These are phyloP conservation scores for Redunca redunca DNA, from an alignment of 2,113 vertebrate species.

Conservation along the genomic window DNA sequence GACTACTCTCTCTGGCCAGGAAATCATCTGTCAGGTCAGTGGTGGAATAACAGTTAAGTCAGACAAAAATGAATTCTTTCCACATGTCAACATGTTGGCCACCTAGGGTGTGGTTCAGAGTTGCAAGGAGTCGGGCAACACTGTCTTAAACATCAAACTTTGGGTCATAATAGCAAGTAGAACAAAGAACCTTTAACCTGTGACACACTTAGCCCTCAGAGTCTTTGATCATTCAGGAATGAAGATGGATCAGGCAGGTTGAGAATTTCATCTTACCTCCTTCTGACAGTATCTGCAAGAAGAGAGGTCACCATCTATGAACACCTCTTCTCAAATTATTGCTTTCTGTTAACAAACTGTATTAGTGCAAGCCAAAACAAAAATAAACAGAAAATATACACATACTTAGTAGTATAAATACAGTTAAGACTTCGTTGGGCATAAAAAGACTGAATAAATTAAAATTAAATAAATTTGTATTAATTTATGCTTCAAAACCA, in stretches of 20 bases:
- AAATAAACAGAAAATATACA: neutral
- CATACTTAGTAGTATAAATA: neutral
- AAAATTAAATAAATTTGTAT: neutral
- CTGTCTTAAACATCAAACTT: slow-evolving; percentile 92
- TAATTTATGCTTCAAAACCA: neutral
- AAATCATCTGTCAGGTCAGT: slow-evolving; percentile 91
- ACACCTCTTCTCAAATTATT: slow-evolving; percentile 38
- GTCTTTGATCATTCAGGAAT: slow-evolving; percentile 90
- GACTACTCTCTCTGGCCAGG: slow-evolving; percentile 91
- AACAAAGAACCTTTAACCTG: slow-evolving; percentile 91
- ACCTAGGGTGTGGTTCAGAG: slow-evolving; percentile 92
- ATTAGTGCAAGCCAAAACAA: slow-evolving; percentile 13
- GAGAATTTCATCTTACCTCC: slow-evolving; percentile 94
- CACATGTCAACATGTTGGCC: slow-evolving; percentile 90
- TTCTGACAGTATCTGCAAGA: slow-evolving; percentile 92
- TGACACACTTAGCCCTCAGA: slow-evolving; percentile 90
- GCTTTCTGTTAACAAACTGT: slow-evolving; percentile 83
- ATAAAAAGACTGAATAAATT: neutral
- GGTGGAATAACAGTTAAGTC: slow-evolving; percentile 95
- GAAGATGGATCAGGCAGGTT: slow-evolving; percentile 88
- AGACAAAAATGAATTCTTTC: slow-evolving; percentile 90
- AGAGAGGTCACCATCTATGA: slow-evolving; percentile 91
- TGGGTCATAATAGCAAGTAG: slow-evolving; percentile 90
- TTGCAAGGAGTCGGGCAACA: slow-evolving; percentile 92
- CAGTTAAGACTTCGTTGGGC: neutral